Evolutionary conservation across 2,113 vertebrate species (phyloP), one percentile per base, ranked within the genome.

Genomic region (Psophia crepitans): DNA sequence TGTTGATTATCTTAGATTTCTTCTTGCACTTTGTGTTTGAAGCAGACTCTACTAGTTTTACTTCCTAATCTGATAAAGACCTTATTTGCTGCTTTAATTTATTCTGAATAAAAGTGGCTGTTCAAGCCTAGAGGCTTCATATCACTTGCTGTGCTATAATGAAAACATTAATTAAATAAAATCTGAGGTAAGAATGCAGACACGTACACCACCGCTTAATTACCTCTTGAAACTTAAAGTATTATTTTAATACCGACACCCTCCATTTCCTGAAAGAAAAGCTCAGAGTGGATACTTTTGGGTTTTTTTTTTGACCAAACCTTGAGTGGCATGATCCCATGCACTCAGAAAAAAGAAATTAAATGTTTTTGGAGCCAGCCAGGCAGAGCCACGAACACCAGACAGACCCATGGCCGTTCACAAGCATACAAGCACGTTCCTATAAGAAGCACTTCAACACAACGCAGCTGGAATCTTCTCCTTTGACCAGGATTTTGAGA

Each of bases 181-280:
- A 84, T 63, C 43, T 33, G 73, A 74, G 48, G 14, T 63, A 66
- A 49, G 54, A 61, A 35, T 24, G 49, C 35, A 80, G 61, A 22
- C 8, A 32, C 0, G 0, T 44, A 32, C n/a, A 17, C 19, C n/a
- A 56, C 60, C 1, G 2, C 37, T 44, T 58, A 74, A 53, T 74
- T 68, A 51, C 26, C 51, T 58, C 26, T 80, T 74, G 27, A 33
- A 79, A 57, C 48, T 79, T 41, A 13, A 30, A 56, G 32, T 39
- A 9, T n/a, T 78, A 6, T 37, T 77, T 79, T 68, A 79, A 51
- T 21, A 53, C n/a, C 6, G 39, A 37, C 49, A 51, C 43, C 32
- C 13, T 89, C 48, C 20, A 14, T 80, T 85, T 83, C 63, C 43
- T 54, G 33, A 28, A 75, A 63, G 14, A 81, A 33, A 73, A 48